Evolutionary conservation across 2,113 vertebrate genomes (phyloP), one percentile per base, ranked within the genome.

Genomic region (Boulengeromyrus knoepffleri): DNA sequence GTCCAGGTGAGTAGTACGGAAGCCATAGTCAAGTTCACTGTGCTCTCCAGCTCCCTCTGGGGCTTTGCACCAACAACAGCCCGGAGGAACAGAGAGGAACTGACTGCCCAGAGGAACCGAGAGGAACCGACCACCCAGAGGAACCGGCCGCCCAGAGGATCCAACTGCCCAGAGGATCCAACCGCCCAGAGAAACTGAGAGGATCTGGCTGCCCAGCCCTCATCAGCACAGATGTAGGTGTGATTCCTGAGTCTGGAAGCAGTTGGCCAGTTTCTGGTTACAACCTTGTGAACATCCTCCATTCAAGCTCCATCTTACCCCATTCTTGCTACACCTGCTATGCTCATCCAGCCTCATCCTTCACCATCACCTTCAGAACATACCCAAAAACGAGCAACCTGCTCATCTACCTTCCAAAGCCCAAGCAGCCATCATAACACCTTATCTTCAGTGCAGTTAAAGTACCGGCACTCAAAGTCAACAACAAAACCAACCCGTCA

Each of bases 261-360:
- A 77, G 70, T 7, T 66, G 27, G 58, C 58, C n/a, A 66, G n/a
- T 27, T 27, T 70, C n/a, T 31, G 27, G 3, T 12, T 70, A 70
- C 62, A 31, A 27, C n/a, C 13, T 27, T 31, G 62, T 31, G n/a
- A 70, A 70, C 62, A 70, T 31, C 27, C 27, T 70, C 62, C 62
- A 31, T 27, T 66, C 62, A 66, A 66, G n/a, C 31, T 36, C 66
- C 66, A 36, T 36, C 92, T 92, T 93, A 93, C 90, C 92, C 17
- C 52, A 85, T 85, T 86, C 49, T 12, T 53, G 49, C 31, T 8
- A 87, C 5, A 0, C 15, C 85, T 21, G 7, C 15, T 8, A 24
- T 7, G 36, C n/a, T 39, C 86, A 27, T 3, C 1, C 19, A 3
- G 7, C 45, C 19, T 46, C 47, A 56, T 56, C 50, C 85, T 36